These are phyloP conservation scores for Drosophila ficusphila DNA, from an alignment of 1,140 invertebrate genomes.

Conservation along the genomic window DNA sequence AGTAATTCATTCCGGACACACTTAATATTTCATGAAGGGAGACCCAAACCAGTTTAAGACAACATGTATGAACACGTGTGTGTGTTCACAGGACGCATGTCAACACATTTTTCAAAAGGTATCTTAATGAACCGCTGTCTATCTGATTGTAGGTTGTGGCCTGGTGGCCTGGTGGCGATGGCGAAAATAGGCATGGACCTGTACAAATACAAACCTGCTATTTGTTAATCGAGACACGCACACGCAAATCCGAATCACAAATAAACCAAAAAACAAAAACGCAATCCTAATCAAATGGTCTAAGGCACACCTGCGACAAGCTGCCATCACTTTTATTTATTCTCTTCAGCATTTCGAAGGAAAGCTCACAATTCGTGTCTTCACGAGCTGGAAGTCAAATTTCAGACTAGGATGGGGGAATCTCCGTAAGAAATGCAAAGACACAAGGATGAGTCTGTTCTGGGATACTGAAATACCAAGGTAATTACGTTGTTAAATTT, in stretches of 20 bases:
- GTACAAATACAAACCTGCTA: slow-evolving; percentile 25
- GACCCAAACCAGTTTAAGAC: background rate
- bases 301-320: slow-evolving; percentile 37
- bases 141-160: slow-evolving; percentile 2
- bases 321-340: slow-evolving; percentile 40
- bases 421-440: slow-evolving; percentile 1
- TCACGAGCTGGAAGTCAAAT: background rate
- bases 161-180: background rate
- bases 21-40: slow-evolving; percentile 4
- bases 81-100: slow-evolving; percentile 1
- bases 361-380: slow-evolving; percentile 4
- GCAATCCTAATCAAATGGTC: slow-evolving; percentile 9
- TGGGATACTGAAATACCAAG: background rate
- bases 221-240: slow-evolving; percentile 53
- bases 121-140: slow-evolving; percentile 26
- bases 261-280: slow-evolving; percentile 31
- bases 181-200: slow-evolving; percentile 9
- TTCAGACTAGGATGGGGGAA: slow-evolving; percentile 13
- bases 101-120: slow-evolving; percentile 41
- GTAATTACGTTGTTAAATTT: background rate
- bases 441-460: too few relatives aligned
- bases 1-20: background rate
- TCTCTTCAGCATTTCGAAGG: background rate
- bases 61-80: too few relatives aligned
- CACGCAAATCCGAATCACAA: slow-evolving; percentile 48